phyloP scores from a whole-genome alignment of 2,888 invertebrate species.

The Candidula unifasciata region DNA sequence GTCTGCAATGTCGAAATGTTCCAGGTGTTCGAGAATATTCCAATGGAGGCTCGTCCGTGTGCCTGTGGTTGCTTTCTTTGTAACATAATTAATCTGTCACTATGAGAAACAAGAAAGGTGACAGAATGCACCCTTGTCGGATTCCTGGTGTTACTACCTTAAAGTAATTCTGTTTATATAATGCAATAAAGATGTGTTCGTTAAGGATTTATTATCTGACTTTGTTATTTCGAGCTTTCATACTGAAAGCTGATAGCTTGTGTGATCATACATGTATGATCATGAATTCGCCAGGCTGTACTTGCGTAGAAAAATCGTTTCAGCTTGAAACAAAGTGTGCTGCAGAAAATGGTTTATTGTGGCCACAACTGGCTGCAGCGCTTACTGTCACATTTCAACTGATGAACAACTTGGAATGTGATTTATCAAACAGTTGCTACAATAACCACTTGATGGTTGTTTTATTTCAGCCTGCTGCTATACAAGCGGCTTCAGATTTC shows the following conservation, averaged over 20 bases:
- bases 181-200: too few species aligned
- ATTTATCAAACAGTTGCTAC: background rate
- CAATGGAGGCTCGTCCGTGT: too few species aligned
- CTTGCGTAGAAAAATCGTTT: background rate
- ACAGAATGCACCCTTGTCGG: too few species aligned
- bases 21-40: too few species aligned
- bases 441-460: background rate
- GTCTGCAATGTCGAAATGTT: too few species aligned
- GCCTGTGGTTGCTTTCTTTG: too few species aligned
- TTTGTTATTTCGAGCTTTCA: background rate
- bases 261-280: background rate
- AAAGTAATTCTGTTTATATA: too few species aligned
- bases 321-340: background rate
- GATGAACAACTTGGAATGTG: background rate
- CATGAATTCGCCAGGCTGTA: background rate
- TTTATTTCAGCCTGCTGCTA: background rate
- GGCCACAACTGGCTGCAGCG: background rate
- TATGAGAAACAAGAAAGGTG: too few species aligned
- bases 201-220: too few species aligned
- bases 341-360: background rate
- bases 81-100: too few species aligned
- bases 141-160: too few species aligned
- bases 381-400: background rate
- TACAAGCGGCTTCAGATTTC: background rate
- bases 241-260: background rate